phyloP scores from a whole-genome alignment of 2,113 vertebrate genomes.

The Protobothrops flavoviridis region DNA sequence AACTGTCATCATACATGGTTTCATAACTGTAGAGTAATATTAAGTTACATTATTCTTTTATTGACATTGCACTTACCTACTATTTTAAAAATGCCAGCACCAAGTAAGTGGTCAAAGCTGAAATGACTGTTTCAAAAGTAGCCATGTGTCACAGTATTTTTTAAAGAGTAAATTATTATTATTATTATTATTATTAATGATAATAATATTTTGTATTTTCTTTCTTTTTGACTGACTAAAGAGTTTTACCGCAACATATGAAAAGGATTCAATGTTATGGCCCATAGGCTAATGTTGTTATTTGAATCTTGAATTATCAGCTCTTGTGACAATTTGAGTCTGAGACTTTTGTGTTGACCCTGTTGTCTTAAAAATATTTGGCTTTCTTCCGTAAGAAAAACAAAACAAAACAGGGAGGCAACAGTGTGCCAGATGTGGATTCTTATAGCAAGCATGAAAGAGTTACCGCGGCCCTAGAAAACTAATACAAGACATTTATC shows the following conservation, averaged over 20 bases:
- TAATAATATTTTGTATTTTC: not conserved
- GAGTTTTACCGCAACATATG: not conserved
- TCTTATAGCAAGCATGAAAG: not conserved
- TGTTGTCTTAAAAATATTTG: not conserved
- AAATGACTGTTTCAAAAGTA: not conserved
- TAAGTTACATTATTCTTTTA: not conserved
- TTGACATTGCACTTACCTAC: not conserved
- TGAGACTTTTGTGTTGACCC: not conserved
- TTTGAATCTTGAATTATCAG: not conserved
- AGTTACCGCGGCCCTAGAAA: not conserved
- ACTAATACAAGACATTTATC: not conserved
- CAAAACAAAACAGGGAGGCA: not conserved
- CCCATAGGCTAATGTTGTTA: not conserved
- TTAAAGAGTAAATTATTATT: not conserved
- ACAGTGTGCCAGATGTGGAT: not conserved
- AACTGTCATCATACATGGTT: not conserved
- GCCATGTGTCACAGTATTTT: not conserved
- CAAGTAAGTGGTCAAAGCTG: not conserved
- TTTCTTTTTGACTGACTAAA: not conserved
- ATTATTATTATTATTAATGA: too few relatives aligned
- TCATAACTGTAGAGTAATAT: not conserved
- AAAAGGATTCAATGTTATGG: not conserved
- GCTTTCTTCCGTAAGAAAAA: not conserved
- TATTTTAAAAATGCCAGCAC: not conserved
- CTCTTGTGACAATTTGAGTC: not conserved